Percentiles rank a stretch among this genome's conserved stretches.
These are phyloP conservation scores for Leptopilina syphax DNA, from an alignment of 2,888 invertebrate genomes.

Conservation along the genomic window DNA sequence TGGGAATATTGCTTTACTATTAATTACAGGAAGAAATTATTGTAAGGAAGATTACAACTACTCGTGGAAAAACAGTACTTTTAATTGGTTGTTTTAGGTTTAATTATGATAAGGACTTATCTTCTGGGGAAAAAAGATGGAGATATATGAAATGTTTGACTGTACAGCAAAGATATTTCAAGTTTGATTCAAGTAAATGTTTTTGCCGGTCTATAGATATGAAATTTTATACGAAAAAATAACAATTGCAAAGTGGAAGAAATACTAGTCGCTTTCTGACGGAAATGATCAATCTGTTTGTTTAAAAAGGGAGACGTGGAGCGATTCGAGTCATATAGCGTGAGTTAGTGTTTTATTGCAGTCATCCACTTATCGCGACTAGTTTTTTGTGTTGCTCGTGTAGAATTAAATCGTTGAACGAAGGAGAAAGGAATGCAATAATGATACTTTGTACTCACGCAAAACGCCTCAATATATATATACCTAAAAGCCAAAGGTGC, in stretches of 20 bases:
- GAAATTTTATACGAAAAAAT: not conserved
- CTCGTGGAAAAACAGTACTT: too few species aligned
- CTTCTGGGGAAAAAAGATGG: too few species aligned
- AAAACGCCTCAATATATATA: constrained; percentile 20
- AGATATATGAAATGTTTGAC: too few species aligned
- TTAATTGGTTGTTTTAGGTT: too few species aligned
- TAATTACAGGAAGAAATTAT: too few species aligned
- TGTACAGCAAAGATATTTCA: too few species aligned
- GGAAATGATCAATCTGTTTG: constrained; percentile 18
- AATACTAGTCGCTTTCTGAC: not conserved
- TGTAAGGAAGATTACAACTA: too few species aligned
- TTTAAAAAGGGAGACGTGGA: constrained; percentile 10
- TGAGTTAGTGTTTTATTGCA: constrained; percentile 15
- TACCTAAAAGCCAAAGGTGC: not conserved
- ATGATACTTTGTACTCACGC: constrained; percentile 38
- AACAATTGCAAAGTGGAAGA: not conserved
- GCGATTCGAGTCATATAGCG: not conserved
- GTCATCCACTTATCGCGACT: constrained; percentile 38
- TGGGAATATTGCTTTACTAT: too few species aligned
- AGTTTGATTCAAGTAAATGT: too few species aligned
- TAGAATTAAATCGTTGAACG: constrained; percentile 36
- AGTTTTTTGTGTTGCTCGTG: constrained; percentile 21
- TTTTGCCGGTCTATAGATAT: too few species aligned
- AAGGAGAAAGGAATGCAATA: constrained; percentile 37
- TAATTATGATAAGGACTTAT: too few species aligned